Evolutionary conservation across 2,113 vertebrate species (phyloP).

Genomic region (Thymallus thymallus): DNA sequence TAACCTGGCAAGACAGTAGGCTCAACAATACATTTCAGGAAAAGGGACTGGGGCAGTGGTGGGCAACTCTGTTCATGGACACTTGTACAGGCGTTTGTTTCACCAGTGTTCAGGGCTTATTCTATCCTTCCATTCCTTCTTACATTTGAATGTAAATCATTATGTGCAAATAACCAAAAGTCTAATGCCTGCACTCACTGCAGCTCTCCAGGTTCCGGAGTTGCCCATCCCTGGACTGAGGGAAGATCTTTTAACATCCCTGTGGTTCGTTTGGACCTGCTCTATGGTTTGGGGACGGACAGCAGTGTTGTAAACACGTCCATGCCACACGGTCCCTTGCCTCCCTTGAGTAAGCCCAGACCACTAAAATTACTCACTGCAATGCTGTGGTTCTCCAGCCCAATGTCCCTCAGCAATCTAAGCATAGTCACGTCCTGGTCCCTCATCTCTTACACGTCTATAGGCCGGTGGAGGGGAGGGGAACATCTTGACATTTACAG

Average conservation of each 20-base stretch:
- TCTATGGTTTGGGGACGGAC: background rate
- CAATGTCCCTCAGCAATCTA: background rate
- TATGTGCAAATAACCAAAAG: background rate
- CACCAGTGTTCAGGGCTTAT: background rate
- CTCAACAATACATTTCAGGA: conserved; percentile 29
- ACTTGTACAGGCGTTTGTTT: background rate
- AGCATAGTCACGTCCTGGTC: background rate
- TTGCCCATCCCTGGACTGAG: background rate
- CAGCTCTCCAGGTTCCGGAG: background rate
- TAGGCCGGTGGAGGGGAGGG: background rate
- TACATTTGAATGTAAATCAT: background rate
- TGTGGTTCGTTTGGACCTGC: background rate
- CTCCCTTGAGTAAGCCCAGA: background rate
- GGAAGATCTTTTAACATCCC: background rate
- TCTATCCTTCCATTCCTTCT: background rate
- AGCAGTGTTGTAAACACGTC: background rate
- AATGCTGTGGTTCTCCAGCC: background rate
- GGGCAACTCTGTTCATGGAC: background rate
- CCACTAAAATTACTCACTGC: background rate
- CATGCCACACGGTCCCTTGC: background rate
- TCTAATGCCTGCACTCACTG: background rate
- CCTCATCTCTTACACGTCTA: background rate
- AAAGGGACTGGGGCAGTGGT: background rate
- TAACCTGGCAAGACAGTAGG: conserved; percentile 29
- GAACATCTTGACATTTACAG: background rate